Conservation (phyloP, 2,113 vertebrate species). For the Salvelinus namaycush region DNA sequence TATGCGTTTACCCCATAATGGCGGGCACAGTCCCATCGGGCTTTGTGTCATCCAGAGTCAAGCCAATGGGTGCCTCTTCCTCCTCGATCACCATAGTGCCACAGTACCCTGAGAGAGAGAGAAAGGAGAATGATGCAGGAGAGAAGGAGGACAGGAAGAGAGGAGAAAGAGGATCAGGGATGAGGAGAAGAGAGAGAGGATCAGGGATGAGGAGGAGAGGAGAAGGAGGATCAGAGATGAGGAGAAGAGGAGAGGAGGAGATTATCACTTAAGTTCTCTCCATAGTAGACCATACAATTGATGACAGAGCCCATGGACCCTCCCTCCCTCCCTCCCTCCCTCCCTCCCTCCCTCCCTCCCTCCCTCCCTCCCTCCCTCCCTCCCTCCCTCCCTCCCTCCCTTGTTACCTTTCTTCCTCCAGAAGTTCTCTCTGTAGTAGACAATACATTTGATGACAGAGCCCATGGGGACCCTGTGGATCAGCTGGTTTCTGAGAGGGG, state of each 20-base stretch:
- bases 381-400: background rate
- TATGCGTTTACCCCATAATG: conserved; percentile 87
- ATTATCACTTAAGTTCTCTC: no score
- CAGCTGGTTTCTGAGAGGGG: conserved; percentile 91
- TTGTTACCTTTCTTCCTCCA: conserved; percentile 89
- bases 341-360: no score
- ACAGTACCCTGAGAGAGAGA: conserved; percentile 81
- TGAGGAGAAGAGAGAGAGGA: no score
- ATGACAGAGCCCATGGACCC: background rate
- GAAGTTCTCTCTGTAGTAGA: conserved; percentile 94
- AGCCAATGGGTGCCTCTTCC: conserved; percentile 85
- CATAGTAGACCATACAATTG: background rate
- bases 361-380: background rate
- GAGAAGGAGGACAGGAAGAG: no score
- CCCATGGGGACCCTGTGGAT: conserved; percentile 92
- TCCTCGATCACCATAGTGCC: conserved; percentile 96
- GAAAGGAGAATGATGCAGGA: no score
- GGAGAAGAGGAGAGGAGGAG: no score
- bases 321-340: background rate
- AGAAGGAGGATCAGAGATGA: no score
- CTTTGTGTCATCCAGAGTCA: conserved; percentile 94
- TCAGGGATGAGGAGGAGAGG: no score
- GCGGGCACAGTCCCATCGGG: conserved; percentile 87
- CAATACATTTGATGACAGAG: conserved; percentile 96
- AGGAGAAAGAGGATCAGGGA: no score